These are phyloP conservation scores for Rhea americana DNA, from an alignment of 2,113 vertebrate genomes.

Conservation along the genomic window DNA sequence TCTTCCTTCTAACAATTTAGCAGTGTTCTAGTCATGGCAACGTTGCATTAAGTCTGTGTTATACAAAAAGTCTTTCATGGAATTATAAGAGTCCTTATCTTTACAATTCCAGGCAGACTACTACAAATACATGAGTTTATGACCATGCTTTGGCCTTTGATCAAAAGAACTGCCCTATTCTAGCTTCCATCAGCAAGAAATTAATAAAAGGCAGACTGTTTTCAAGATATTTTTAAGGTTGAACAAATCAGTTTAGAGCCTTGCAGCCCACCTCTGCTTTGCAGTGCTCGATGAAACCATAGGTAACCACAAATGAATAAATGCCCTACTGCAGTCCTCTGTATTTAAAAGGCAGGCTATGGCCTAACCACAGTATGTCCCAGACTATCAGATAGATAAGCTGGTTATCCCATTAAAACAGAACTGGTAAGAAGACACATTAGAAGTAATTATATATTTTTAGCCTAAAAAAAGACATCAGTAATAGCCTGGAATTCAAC, in stretches of 20 bases:
- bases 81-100: slow-evolving; percentile 3
- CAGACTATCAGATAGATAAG: neutral
- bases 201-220: neutral
- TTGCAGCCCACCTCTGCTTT: neutral
- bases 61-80: neutral
- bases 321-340: neutral
- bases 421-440: neutral
- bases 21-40: neutral
- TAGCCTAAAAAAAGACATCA: slow-evolving; percentile 41
- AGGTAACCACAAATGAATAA: neutral
- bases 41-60: neutral
- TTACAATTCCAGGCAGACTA: slow-evolving; percentile 9
- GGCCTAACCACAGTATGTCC: neutral
- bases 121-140: slow-evolving; percentile 1
- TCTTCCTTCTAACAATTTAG: neutral
- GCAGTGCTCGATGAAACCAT: neutral
- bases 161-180: neutral
- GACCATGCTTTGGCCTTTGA: neutral
- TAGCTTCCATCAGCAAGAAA: slow-evolving; percentile 12
- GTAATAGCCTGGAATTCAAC: slow-evolving; percentile 34
- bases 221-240: neutral
- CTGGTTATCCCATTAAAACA: neutral
- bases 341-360: neutral
- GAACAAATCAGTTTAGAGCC: slow-evolving; percentile 2
- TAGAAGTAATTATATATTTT: slow-evolving; percentile 5